These are phyloP conservation scores for Platygyra sinensis DNA, from an alignment of 64 coral and sea anemone genomes.

Conservation along the genomic window DNA sequence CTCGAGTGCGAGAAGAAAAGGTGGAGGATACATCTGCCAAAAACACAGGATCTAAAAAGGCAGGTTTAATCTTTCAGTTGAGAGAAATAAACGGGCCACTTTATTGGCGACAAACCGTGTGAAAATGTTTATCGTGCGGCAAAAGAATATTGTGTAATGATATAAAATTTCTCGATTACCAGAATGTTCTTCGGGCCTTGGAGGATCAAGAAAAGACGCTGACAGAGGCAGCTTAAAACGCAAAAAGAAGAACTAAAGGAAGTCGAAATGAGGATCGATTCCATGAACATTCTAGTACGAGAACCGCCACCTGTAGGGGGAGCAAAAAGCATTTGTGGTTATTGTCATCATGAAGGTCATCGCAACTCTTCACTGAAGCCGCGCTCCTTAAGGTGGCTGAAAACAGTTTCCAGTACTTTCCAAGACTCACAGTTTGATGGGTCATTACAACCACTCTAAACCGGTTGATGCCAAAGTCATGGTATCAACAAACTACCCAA, in stretches of 20 bases:
- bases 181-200: slow-evolving; percentile 26
- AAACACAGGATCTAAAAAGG: slow-evolving; percentile 21
- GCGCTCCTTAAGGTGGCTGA: no score
- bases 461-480: no score
- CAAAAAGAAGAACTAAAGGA: slow-evolving; percentile 38
- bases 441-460: no score
- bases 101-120: no score
- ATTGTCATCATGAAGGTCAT: slow-evolving; percentile 43
- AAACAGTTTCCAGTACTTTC: no score
- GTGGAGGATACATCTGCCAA: neutral
- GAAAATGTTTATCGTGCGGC: no score
- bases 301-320: slow-evolving; percentile 5
- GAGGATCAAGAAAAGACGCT: slow-evolving; percentile 30
- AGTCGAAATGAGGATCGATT: slow-evolving; percentile 49
- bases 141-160: no score
- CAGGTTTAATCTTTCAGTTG: neutral
- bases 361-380: slow-evolving; percentile 37
- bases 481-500: no score
- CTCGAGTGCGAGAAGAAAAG: neutral
- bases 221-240: slow-evolving; percentile 7
- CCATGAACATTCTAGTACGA: slow-evolving; percentile 27
- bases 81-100: neutral
- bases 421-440: no score
- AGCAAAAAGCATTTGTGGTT: slow-evolving; percentile 38
- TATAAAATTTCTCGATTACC: neutral